Evolutionary conservation across 2,888 invertebrate species (phyloP).

Genomic region (Prenolepis imparis): DNA sequence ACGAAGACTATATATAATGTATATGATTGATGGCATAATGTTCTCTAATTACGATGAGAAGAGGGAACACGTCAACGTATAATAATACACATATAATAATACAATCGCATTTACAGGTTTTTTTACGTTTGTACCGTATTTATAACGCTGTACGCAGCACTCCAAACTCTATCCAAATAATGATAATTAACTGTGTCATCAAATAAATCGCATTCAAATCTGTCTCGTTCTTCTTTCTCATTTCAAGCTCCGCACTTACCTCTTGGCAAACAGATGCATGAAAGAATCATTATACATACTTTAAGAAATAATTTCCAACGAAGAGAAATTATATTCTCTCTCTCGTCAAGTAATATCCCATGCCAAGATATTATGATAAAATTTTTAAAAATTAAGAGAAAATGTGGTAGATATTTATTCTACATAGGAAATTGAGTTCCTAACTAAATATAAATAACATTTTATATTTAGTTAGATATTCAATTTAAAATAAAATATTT

Average conservation of each 20-base stretch:
- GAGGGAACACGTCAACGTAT: conserved; percentile 62
- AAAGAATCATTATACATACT: not conserved
- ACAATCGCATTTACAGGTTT: conserved; percentile 83
- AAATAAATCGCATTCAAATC: conserved; percentile 81
- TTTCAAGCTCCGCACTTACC: not conserved
- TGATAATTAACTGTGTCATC: conserved; percentile 83
- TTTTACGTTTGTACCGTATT: conserved; percentile 84
- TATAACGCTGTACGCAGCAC: conserved; percentile 81
- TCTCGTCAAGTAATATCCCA: not conserved
- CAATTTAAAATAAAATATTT: too few relatives aligned
- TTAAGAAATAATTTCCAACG: not conserved
- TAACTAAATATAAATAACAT: not conserved
- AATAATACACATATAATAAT: conserved; percentile 66
- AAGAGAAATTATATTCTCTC: not conserved
- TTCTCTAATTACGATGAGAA: conserved; percentile 60
- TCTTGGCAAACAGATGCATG: not conserved
- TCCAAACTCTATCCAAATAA: conserved; percentile 80
- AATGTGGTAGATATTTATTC: not conserved
- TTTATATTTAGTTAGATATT: too few relatives aligned
- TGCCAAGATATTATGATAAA: too few relatives aligned
- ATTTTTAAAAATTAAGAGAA: not conserved
- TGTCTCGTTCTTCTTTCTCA: conserved; percentile 43
- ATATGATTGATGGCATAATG: conserved; percentile 70
- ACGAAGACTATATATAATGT: conserved; percentile 76
- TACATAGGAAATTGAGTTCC: not conserved